Percentiles rank a stretch among this genome's conserved stretches.
Conservation (phyloP, 2,113 vertebrate species). For the Rhinolophus ferrumequinum region DNA sequence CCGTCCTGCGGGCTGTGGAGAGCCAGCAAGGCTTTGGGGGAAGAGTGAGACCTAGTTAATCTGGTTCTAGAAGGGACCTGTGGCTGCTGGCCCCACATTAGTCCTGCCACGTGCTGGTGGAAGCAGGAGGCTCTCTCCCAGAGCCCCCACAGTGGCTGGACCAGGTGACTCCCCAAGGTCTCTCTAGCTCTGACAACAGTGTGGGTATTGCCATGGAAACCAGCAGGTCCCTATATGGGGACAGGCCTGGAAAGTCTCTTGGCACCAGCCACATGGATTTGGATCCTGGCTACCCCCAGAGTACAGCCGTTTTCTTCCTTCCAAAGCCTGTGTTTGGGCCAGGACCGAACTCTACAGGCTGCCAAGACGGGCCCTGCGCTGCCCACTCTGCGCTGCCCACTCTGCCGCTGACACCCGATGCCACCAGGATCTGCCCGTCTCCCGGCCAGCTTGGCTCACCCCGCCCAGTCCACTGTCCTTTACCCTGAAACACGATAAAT, state of each 20-base stretch:
- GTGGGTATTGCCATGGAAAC: constrained; percentile 69
- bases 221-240: background rate
- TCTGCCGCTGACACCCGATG: background rate
- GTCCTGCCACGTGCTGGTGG: background rate
- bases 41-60: background rate
- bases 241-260: constrained; percentile 23
- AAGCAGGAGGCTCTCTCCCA: background rate
- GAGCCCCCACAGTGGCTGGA: background rate
- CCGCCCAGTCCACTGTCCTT: background rate
- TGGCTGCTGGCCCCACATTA: background rate
- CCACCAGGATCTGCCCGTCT: background rate
- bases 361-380: background rate
- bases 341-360: background rate
- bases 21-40: background rate
- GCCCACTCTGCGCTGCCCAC: background rate
- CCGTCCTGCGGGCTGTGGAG: background rate
- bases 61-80: background rate
- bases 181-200: background rate
- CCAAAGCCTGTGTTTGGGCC: background rate
- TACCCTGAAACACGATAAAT: constrained; percentile 51
- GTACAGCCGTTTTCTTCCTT: background rate
- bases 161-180: constrained; percentile 60
- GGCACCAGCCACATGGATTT: background rate
- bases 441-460: background rate
- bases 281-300: background rate